Evolutionary conservation across 1,140 invertebrate species (phyloP).

Genomic region (Platyura marginata): DNA sequence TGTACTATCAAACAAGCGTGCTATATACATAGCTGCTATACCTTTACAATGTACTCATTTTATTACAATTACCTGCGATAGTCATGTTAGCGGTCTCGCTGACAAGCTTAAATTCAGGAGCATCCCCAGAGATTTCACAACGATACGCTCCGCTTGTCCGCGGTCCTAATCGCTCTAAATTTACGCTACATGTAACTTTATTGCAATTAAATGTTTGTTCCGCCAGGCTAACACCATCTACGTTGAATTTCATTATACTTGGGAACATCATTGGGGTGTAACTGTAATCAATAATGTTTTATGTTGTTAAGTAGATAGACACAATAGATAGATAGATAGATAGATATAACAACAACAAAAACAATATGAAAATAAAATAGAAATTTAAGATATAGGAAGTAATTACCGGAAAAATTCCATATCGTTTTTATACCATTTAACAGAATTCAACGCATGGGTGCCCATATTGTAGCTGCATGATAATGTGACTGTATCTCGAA

Average conservation of each 20-base stretch:
- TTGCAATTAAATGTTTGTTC: conserved; percentile 49
- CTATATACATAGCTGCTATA: no score
- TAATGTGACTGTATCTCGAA: conserved; percentile 28
- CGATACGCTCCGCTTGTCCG: conserved; percentile 33
- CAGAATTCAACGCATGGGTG: conserved; percentile 47
- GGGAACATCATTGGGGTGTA: conserved; percentile 21
- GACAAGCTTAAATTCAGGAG: conserved; percentile 37
- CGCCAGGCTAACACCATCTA: conserved; percentile 46
- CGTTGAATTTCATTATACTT: conserved; percentile 18
- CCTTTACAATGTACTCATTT: not conserved
- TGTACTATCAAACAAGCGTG: no score
- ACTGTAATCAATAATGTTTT: conserved; percentile 12
- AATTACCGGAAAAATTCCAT: conserved; percentile 55
- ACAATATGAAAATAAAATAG: no score
- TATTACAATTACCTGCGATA: conserved; percentile 28
- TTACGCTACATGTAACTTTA: conserved; percentile 27
- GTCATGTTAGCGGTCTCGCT: conserved; percentile 38
- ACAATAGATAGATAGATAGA: no score
- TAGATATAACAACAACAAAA: no score
- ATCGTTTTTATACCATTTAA: conserved; percentile 65
- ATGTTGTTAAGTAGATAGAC: no score
- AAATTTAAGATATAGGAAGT: no score
- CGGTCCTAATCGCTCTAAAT: conserved; percentile 29
- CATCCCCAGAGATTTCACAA: conserved; percentile 43
- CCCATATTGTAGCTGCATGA: conserved; percentile 36